Evolutionary conservation across 2,797 vertebrate genomes (phyloP), one percentile per base, ranked within the genome.

Genomic region (Lophius americanus): DNA sequence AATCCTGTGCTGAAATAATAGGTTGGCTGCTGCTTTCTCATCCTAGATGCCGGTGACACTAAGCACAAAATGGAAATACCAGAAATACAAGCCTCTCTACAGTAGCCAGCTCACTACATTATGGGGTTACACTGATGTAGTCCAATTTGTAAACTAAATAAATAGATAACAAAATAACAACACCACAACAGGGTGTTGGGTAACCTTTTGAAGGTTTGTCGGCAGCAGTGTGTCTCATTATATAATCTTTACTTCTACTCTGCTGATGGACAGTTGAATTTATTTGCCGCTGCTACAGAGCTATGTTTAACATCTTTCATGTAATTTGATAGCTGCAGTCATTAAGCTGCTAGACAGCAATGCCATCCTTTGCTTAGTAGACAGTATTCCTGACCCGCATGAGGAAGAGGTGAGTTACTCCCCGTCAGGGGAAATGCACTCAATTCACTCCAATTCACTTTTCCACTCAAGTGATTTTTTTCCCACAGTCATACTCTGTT

Each of bases 391-490:
- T 87, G 82, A 86, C 90, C 84, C 75, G 79, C 70, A 43, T 63
- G 70, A 72, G 76, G 38, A 68, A 82, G 76, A 85, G 87, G 90
- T 86, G 89, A 92, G 85, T 89, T 76, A 70, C 77, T 80, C 61
- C 38, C 75, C 35, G 47, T 84, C 80, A 79, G 83, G 72, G 80
- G 55, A 76, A 57, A 66, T 71, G 77, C 68, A 64, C 84, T 85
- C 80, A 85, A 82, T 85, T 73, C 73, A 58, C 78, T 81, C 70
- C 85, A 85, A 92, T 92, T 90, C 88, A 74, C 81, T 75, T 89
- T 82, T 86, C 59, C 75, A 66, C 77, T 78, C 59, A 43, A 80
- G 80, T 85, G 65, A 86, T 79, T 81, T 23, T 60, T 33, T 57
- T 78, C 79, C 77, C 60, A 77, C 85, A 73, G 82, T 80, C 78